Evolutionary conservation across 2,113 vertebrate species (phyloP).

Genomic region (Reinhardtius hippoglossoides): DNA sequence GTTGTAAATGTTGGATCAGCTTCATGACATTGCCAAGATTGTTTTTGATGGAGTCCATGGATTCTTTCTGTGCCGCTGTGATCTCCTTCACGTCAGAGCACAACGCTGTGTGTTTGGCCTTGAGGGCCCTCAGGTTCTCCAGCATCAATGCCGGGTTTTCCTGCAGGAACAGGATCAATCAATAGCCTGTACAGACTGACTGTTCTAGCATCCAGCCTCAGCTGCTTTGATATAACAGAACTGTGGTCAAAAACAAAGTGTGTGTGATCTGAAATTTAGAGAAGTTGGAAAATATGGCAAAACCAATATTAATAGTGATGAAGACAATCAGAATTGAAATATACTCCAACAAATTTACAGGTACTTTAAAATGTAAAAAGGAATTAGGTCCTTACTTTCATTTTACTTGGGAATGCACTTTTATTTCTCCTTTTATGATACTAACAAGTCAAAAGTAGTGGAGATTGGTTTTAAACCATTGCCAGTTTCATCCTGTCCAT

Average conservation of each 20-base stretch:
- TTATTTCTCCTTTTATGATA: too few relatives aligned
- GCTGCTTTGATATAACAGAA: neutral
- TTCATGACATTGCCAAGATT: slow-evolving; percentile 79
- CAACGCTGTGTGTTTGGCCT: slow-evolving; percentile 85
- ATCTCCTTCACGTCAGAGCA: slow-evolving; percentile 82
- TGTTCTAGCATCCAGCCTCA: neutral
- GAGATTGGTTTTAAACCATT: too few relatives aligned
- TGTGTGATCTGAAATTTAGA: neutral
- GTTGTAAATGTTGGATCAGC: slow-evolving; percentile 81
- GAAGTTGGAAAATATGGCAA: neutral
- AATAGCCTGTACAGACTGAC: neutral
- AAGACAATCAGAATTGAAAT: too few relatives aligned
- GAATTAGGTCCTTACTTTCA: too few relatives aligned
- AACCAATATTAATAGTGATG: neutral
- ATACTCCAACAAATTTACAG: too few relatives aligned
- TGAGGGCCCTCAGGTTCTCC: slow-evolving; percentile 85
- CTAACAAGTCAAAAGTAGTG: too few relatives aligned
- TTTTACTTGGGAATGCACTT: too few relatives aligned
- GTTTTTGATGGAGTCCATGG: slow-evolving; percentile 82
- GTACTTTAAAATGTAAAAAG: too few relatives aligned
- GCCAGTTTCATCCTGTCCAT: too few relatives aligned
- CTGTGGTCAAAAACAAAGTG: too few relatives aligned
- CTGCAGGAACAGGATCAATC: slow-evolving; percentile 70
- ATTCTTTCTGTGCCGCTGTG: slow-evolving; percentile 82
- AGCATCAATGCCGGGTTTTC: slow-evolving; percentile 86